Evolutionary conservation across 2,888 invertebrate species (phyloP).

Genomic region (Neria commutata): DNA sequence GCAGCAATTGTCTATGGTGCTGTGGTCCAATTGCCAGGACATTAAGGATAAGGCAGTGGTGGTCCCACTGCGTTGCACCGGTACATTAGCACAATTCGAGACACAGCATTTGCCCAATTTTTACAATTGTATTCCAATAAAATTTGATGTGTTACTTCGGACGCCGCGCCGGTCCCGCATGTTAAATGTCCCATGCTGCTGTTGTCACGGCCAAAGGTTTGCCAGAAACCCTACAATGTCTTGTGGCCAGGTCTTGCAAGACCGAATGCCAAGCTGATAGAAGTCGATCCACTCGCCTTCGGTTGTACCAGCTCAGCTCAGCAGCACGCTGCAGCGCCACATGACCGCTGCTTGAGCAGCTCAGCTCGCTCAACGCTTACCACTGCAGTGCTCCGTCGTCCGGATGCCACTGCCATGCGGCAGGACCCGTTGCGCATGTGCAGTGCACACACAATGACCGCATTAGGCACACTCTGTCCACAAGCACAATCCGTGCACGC

Average conservation of each 20-base stretch:
- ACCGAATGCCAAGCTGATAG: too few species aligned
- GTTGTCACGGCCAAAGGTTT: not conserved
- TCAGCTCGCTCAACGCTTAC: not conserved
- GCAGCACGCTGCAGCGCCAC: not conserved
- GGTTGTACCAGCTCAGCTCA: not conserved
- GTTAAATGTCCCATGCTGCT: too few species aligned
- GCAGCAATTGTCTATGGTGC: too few species aligned
- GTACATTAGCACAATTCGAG: not conserved
- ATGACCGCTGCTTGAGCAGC: not conserved
- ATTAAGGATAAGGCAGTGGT: not conserved
- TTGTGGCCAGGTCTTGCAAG: not conserved
- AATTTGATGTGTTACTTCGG: constrained; percentile 1
- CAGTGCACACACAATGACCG: constrained; percentile 18
- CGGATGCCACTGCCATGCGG: constrained; percentile 14
- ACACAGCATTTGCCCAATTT: not conserved
- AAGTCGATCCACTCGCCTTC: not conserved
- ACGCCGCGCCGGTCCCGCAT: not conserved
- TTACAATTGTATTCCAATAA: not conserved
- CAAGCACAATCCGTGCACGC: constrained; percentile 45
- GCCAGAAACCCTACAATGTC: not conserved
- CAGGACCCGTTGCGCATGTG: constrained; percentile 6
- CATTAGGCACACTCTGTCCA: constrained; percentile 46
- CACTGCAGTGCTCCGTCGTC: constrained; percentile 3
- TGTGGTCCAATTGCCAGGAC: not conserved
- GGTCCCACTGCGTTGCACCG: not conserved